Evolutionary conservation across 2,113 vertebrate species (phyloP), one percentile per base, ranked within the genome.

Genomic region (Ptychochromis oligacanthus): DNA sequence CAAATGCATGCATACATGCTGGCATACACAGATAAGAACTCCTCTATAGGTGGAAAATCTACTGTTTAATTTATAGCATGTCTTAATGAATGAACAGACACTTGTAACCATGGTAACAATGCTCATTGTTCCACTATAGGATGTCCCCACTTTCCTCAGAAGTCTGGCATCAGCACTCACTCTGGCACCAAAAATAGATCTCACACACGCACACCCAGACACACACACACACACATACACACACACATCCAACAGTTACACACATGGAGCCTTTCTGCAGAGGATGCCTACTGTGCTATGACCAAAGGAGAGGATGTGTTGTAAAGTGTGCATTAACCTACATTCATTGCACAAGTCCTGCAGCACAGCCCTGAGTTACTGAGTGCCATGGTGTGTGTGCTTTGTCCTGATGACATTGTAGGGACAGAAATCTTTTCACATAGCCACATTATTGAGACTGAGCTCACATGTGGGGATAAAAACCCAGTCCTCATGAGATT

Each of bases 261-360:
- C 76, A 57, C 79, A 61, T 54, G 22, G 57, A 31, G 57, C n/a
- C 18, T 54, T 31, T 60, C 60, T 80, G 72, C 76, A 65, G 84
- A 83, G 62, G 17, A 18, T n/a, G 78, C 46, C 12, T 46, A 14
- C 43, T 70, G 43, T 20, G 76, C 20, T 59, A 46, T 18, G 17
- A 72, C 81, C 79, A 80, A 74, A 88, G 80, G 86, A 89, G 60
- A 84, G 82, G 82, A 85, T 89, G 87, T 84, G 82, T 49, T 76
- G 84, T 72, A 83, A 83, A 91, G 82, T 89, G 91, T 90, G 94
- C 92, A 95, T 95, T 96, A 95, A 93, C 91, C 94, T 90, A 95
- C 79, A 85, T 94, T 87, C 64, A 56, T 38, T 15, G 80, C 57
- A 82, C 52, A 56, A 65, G 79, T 90, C 80, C 87, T 59, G 81